Evolutionary conservation across 1,140 invertebrate species (phyloP).

Genomic region (Lasaia peninsularis): DNA sequence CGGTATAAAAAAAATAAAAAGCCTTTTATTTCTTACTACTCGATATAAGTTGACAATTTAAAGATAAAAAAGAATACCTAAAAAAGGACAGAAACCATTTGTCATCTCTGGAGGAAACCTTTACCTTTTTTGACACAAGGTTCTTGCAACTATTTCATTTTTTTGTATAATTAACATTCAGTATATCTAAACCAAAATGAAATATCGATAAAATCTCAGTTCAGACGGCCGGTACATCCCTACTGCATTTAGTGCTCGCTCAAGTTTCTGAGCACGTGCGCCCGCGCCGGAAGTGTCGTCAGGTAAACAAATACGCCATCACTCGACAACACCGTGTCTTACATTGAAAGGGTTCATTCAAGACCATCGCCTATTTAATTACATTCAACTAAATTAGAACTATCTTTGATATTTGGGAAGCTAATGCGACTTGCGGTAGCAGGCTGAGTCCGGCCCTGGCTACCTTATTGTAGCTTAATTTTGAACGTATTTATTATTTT

Average conservation of each 20-base stretch:
- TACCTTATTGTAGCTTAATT: too few species aligned
- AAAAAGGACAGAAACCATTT: too few species aligned
- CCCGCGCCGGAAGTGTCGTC: conserved; percentile 68
- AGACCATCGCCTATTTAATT: conserved; percentile 12
- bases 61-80: too few species aligned
- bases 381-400: background rate
- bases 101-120: too few species aligned
- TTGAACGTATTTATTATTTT: too few species aligned
- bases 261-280: conserved; percentile 61
- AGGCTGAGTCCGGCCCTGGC: too few species aligned
- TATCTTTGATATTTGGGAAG: background rate
- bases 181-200: background rate
- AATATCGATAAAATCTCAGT: background rate
- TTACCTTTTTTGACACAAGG: too few species aligned
- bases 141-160: too few species aligned
- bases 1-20: too few species aligned
- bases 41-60: too few species aligned
- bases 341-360: conserved; percentile 11
- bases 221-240: conserved; percentile 21
- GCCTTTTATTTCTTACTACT: too few species aligned
- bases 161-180: background rate
- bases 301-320: conserved; percentile 57
- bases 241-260: conserved; percentile 40
- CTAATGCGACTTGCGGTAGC: too few species aligned
- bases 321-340: conserved; percentile 12